Conservation (phyloP, 2,797 vertebrate species). For the Pipistrellus kuhlii region DNA sequence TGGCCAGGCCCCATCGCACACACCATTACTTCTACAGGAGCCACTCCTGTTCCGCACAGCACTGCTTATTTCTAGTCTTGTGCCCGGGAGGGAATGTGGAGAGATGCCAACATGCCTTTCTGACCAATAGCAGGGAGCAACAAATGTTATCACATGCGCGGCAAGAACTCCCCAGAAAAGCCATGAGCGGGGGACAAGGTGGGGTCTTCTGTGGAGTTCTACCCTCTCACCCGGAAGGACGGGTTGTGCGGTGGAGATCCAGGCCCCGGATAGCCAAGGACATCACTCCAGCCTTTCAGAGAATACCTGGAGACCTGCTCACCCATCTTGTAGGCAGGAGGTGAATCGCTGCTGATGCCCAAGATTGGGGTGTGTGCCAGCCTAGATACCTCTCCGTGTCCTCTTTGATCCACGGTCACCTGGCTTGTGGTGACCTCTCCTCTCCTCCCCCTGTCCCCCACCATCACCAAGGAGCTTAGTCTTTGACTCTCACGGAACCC, state of each 20-base stretch:
- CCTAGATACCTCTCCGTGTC: not conserved
- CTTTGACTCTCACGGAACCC: not conserved
- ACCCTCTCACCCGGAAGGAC: not conserved
- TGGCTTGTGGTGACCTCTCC: too few species aligned
- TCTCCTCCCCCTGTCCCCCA: accelerated
- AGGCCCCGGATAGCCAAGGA: not conserved
- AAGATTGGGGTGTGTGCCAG: not conserved
- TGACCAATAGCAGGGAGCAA: not conserved
- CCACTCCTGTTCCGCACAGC: not conserved
- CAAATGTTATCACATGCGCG: not conserved
- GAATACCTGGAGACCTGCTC: not conserved
- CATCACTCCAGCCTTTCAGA: not conserved
- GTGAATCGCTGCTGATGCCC: not conserved
- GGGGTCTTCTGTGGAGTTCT: not conserved
- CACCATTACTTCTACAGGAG: not conserved
- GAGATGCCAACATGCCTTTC: not conserved
- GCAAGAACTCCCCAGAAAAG: not conserved
- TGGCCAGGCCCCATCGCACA: not conserved
- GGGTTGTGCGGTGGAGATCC: not conserved
- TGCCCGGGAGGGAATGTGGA: accelerated
- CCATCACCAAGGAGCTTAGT: not conserved
- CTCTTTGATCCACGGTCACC: too few species aligned
- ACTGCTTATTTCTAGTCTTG: not conserved
- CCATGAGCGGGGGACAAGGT: not conserved
- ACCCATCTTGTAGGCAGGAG: not conserved